Conservation (phyloP, 2,113 vertebrate genomes). For the Fulica atra region DNA sequence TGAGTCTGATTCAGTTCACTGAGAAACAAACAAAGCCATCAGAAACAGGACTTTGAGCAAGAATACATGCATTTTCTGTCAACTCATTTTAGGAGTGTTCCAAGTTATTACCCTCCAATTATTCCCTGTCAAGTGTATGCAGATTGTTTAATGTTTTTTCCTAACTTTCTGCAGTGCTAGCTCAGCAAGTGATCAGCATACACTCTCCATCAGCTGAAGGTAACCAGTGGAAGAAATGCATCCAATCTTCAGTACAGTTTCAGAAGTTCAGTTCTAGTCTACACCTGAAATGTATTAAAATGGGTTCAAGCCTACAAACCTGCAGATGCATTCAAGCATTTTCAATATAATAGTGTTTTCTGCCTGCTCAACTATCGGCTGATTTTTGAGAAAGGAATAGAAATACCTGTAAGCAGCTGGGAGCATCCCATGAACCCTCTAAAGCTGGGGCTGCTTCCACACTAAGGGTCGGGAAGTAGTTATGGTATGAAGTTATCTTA, state of each 20-base stretch:
- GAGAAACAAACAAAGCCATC: neutral
- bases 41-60: neutral
- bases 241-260: neutral
- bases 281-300: neutral
- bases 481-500: neutral
- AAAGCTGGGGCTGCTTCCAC: neutral
- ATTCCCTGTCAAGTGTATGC: neutral
- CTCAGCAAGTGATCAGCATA: neutral
- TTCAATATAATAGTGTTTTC: neutral
- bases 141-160: neutral
- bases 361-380: neutral
- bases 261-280: neutral
- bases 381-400: neutral
- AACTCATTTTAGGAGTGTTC: neutral
- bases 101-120: neutral
- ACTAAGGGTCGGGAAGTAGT: neutral
- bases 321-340: neutral
- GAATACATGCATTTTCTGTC: neutral
- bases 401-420: neutral
- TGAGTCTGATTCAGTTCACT: neutral
- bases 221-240: neutral
- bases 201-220: neutral
- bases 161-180: neutral
- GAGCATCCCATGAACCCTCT: neutral
- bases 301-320: neutral